These are phyloP conservation scores for Tiliqua scincoides DNA, from an alignment of 2,113 vertebrate species.

Conservation along the genomic window DNA sequence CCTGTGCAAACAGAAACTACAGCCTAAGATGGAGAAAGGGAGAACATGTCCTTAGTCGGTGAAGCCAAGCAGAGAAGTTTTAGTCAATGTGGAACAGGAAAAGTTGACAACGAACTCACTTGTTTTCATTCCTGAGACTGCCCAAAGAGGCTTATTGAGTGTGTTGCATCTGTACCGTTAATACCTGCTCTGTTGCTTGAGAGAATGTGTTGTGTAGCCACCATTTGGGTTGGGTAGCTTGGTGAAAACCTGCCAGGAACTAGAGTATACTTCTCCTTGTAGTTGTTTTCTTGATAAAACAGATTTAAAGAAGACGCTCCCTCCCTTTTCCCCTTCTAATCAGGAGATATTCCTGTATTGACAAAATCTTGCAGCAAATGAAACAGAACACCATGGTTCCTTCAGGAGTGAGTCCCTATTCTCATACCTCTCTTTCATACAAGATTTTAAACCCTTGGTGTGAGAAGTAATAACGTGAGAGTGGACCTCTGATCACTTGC, in stretches of 20 bases:
- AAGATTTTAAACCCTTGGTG: no score
- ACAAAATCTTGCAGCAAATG: not conserved
- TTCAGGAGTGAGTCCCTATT: not conserved
- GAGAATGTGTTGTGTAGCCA: constrained; percentile 46
- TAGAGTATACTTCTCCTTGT: constrained; percentile 1
- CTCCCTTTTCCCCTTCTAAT: not conserved
- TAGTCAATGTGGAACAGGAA: constrained; percentile 29
- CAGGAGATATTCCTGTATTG: not conserved
- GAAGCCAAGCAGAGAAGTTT: constrained; percentile 36
- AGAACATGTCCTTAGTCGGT: constrained; percentile 9
- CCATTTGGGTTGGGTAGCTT: constrained; percentile 47
- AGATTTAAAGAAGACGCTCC: not conserved
- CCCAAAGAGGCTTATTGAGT: constrained; percentile 50
- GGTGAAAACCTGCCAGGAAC: constrained; percentile 22
- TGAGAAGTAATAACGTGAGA: not conserved
- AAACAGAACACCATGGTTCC: not conserved
- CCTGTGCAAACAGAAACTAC: accelerated
- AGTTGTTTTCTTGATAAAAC: not conserved
- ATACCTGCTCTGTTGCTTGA: constrained; percentile 49
- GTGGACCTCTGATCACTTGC: not conserved
- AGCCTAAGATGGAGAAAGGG: not conserved
- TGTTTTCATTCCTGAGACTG: constrained; percentile 55
- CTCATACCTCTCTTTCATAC: not conserved
- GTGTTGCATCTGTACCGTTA: constrained; percentile 41
- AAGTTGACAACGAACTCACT: constrained; percentile 52